Base-by-base conservation (phyloP, 2,797 vertebrate species). In the Orientallactaga sibirica region DNA sequence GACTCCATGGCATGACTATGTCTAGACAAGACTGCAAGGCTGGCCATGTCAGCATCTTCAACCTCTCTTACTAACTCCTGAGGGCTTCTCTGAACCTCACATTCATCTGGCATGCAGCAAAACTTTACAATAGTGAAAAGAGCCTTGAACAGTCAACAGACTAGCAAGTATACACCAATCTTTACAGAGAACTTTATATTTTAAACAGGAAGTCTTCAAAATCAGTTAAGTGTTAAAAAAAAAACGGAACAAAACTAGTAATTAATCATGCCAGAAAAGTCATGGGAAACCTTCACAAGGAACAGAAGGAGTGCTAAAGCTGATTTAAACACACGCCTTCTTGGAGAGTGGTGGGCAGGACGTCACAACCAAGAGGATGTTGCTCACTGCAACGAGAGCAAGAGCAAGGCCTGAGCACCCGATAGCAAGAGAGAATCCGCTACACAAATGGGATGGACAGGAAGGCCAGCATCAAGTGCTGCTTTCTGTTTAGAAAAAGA, bases 121-220 rank as follows among this genome's bases (percentile, higher is more conserved):
- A 85, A 10, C 12, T 29, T 33, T 87, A 33, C 16, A 81, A 52
- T 7, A 68, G 29, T 87, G 88, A 81, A 87, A 74, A 78, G 55
- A 82, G 33, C 58, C 81, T 7, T 78, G 67, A 80, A 33, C 66
- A 62, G 12, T 37, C 79, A 92, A 85, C 16, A 64, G 7, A 71
- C 55, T 29, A 29, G 37, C 4, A 4, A 1, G 1, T 76, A 82
- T 43, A 86, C 2, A 75, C 0, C 4, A 87, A 62, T 90, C 55
- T 79, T 93, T 91, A 81, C 58, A 85, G 48, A 61, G 4, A 90
- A 77, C 29, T 22, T 24, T 88, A 1, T 14, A 92, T 86, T 90
- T 93, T 87, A 84, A 92, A 92, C 43, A 88, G 82, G 61, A 52
- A 77, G 52, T 95, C 58, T 70, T 93, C 64, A 70, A 74, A 90